Percentiles rank a stretch among this genome's conserved stretches.
Conservation (phyloP, 2,113 vertebrate genomes). For the Forbesichthys papilliferus region DNA sequence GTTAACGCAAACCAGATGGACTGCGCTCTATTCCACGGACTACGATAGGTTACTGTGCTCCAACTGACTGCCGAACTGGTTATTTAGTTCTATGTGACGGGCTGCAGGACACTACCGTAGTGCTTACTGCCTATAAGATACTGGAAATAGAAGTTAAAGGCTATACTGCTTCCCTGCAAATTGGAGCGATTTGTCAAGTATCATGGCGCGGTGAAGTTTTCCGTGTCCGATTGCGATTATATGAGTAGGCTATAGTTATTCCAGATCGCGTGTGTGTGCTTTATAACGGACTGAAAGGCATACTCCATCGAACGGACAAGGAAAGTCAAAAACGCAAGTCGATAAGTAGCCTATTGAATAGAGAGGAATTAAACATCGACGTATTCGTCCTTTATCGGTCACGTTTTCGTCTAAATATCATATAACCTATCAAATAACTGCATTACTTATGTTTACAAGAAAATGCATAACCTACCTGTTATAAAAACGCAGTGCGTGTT, state of each 20-base stretch:
- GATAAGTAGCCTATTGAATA: neutral
- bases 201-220: neutral
- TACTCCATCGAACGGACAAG: neutral
- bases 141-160: too few relatives aligned
- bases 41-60: neutral
- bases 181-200: neutral
- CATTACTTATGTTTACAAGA: neutral
- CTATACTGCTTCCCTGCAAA: neutral
- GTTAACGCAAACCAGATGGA: slow-evolving; percentile 71
- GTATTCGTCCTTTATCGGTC: neutral
- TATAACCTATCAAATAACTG: neutral
- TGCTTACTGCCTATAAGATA: too few relatives aligned
- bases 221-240: neutral
- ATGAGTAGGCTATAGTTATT: neutral
- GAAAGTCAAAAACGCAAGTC: too few relatives aligned
- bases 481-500: neutral
- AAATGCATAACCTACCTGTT: neutral
- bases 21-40: neutral
- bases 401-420: neutral
- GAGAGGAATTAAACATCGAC: too few relatives aligned
- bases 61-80: neutral
- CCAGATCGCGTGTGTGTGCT: neutral
- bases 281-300: neutral
- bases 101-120: too few relatives aligned
- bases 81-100: neutral